A percentile compares a stretch with the other conserved stretches of the same genome.
Evolutionary conservation across 2,113 vertebrate species (phyloP).

Genomic region (Panthera tigris): DNA sequence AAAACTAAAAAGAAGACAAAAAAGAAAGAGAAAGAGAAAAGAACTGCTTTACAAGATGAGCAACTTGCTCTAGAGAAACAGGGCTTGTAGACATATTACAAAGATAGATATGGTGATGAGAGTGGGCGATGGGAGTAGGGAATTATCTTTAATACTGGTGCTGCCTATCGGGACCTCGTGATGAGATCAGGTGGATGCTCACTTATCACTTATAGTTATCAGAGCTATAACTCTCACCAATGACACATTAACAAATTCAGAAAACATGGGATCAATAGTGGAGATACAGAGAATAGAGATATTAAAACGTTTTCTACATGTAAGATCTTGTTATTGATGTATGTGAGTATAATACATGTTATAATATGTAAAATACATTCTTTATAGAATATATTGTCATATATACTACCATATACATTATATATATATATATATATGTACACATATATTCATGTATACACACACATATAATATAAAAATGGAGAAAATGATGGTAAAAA

Average conservation of each 20-base stretch:
- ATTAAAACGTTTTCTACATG: background rate
- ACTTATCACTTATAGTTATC: background rate
- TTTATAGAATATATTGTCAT: background rate
- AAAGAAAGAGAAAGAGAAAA: background rate
- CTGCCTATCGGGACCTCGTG: background rate
- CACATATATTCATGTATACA: background rate
- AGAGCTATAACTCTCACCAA: background rate
- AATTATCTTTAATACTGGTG: background rate
- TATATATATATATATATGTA: too few species aligned
- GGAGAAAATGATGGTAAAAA: background rate
- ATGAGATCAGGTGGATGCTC: background rate
- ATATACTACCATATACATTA: background rate
- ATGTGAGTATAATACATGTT: background rate
- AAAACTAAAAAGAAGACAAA: background rate
- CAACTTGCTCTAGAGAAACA: background rate
- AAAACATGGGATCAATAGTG: background rate
- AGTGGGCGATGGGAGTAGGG: background rate
- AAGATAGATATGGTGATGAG: background rate
- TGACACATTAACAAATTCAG: background rate
- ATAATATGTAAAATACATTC: background rate
- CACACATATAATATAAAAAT: background rate
- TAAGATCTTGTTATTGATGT: background rate
- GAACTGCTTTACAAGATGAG: background rate
- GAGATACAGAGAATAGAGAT: background rate
- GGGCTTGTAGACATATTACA: background rate